Evolutionary conservation across 2,888 invertebrate species (phyloP).

Genomic region (Tuberolachnus salignus): DNA sequence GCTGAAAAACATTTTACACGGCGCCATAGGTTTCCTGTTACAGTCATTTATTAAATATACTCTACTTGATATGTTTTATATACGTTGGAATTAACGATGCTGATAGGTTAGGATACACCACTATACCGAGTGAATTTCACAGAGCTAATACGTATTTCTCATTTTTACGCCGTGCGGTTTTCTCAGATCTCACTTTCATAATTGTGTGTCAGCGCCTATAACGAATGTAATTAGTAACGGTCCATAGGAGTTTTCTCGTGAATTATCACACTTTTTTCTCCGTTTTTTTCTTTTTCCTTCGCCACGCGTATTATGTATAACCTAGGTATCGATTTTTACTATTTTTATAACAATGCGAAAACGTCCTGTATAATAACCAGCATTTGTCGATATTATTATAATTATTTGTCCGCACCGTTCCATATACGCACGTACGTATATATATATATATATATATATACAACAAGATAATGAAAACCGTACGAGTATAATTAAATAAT

Average conservation of each 20-base stretch:
- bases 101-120: too few relatives aligned
- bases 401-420: background rate
- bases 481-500: too few relatives aligned
- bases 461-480: too few relatives aligned
- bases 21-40: too few relatives aligned
- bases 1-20: too few relatives aligned
- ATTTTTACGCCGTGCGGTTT: slow-evolving; percentile 17
- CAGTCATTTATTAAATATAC: too few relatives aligned
- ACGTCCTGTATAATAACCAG: slow-evolving; percentile 10
- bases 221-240: slow-evolving; percentile 52
- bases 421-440: too few relatives aligned
- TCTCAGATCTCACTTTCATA: slow-evolving; percentile 40
- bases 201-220: slow-evolving; percentile 43
- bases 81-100: background rate
- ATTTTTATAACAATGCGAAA: slow-evolving; percentile 2
- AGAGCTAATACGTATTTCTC: background rate
- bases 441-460: background rate
- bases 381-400: background rate
- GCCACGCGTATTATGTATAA: slow-evolving; percentile 24
- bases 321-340: slow-evolving; percentile 24
- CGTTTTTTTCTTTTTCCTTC: too few relatives aligned
- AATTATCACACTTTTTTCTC: background rate
- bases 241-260: slow-evolving; percentile 30
- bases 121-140: background rate
- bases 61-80: background rate